Conservation (phyloP, 2,797 vertebrate species). For the Eulemur coronatus region DNA sequence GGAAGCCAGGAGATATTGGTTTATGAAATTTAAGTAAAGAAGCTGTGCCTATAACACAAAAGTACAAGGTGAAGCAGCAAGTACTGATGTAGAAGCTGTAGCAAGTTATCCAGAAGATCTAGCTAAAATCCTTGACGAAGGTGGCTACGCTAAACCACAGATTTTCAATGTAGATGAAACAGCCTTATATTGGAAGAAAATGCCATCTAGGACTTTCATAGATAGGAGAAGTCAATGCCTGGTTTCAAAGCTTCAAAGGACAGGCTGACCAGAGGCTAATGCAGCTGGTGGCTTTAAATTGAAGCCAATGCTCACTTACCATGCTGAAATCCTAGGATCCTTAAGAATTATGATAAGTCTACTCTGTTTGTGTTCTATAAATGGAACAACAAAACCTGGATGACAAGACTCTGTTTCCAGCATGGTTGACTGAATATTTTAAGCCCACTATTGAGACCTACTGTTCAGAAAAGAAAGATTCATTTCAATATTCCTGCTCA, state of each 20-base stretch:
- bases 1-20: not conserved
- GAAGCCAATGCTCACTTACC: not conserved
- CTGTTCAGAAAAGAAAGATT: not conserved
- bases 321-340: not conserved
- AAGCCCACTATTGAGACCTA: not conserved
- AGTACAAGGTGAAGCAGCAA: not conserved
- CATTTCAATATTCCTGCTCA: not conserved
- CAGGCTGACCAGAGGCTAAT: not conserved
- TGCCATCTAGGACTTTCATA: not conserved
- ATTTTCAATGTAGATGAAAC: not conserved
- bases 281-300: not conserved
- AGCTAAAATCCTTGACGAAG: not conserved
- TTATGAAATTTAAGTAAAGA: not conserved
- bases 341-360: not conserved
- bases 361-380: not conserved
- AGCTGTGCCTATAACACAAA: no score
- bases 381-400: not conserved
- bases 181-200: not conserved
- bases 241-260: not conserved
- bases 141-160: not conserved
- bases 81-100: not conserved
- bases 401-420: not conserved
- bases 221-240: not conserved
- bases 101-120: not conserved
- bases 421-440: not conserved